Evolutionary conservation across 2,113 vertebrate genomes (phyloP).

Genomic region (Myiozetetes cayanensis): DNA sequence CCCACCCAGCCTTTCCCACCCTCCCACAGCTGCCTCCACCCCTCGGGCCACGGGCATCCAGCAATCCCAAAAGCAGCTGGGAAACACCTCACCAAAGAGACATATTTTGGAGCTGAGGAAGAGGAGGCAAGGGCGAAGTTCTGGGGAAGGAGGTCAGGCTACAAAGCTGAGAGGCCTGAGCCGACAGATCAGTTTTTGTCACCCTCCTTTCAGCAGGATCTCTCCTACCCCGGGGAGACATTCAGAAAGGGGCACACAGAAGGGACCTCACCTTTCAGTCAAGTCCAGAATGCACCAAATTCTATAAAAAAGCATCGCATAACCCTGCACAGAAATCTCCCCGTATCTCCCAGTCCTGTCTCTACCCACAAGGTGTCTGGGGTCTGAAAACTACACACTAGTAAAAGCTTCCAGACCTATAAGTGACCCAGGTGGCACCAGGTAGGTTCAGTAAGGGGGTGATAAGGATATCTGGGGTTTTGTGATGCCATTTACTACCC

Average conservation of each 20-base stretch:
- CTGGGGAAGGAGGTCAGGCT: not conserved
- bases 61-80: not conserved
- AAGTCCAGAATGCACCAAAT: rapidly evolving
- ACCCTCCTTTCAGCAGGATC: not conserved
- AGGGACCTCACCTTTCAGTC: not conserved
- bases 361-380: not conserved
- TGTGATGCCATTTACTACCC: not conserved
- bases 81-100: not conserved
- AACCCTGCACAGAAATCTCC: not conserved
- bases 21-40: rapidly evolving
- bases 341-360: not conserved
- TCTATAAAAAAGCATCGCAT: not conserved
- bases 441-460: not conserved
- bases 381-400: not conserved
- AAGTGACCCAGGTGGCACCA: not conserved
- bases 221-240: not conserved
- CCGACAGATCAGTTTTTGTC: not conserved
- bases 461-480: not conserved
- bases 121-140: not conserved
- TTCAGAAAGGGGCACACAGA: not conserved
- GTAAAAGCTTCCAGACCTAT: not conserved
- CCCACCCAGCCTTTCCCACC: not conserved
- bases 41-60: rapidly evolving
- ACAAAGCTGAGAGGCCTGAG: not conserved
- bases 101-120: not conserved